Evolutionary conservation across 2,113 vertebrate species (phyloP).

Genomic region (Eidolon helvum): DNA sequence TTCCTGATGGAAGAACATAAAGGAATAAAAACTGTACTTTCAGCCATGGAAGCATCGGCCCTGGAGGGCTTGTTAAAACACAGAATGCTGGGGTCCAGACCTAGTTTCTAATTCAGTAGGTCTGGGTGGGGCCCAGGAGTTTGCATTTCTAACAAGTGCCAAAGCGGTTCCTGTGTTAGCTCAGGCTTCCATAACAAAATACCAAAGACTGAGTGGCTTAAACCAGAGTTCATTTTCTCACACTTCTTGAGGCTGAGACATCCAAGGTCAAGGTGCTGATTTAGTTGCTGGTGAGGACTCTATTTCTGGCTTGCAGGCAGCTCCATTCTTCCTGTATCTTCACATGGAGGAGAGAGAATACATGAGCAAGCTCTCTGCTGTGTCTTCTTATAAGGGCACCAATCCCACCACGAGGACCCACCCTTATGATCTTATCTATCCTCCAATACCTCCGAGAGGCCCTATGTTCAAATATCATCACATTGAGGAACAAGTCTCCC

Average conservation of each 20-base stretch:
- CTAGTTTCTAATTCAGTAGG: neutral
- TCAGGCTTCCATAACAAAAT: neutral
- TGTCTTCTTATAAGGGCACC: neutral
- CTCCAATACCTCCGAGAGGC: neutral
- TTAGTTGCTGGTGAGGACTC: neutral
- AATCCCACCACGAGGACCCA: neutral
- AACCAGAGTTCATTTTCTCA: neutral
- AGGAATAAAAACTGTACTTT: neutral
- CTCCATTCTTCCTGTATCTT: neutral
- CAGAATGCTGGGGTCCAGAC: neutral
- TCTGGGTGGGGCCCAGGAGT: neutral
- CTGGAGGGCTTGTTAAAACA: neutral
- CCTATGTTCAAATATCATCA: neutral
- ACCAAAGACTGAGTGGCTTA: neutral
- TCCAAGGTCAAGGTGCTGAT: neutral
- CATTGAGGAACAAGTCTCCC: neutral
- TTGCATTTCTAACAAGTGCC: neutral
- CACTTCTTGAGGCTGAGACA: neutral
- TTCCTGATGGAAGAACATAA: neutral
- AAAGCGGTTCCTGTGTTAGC: neutral
- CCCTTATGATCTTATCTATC: neutral
- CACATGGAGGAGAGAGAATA: neutral
- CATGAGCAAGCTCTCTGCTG: neutral
- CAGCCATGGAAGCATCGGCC: neutral
- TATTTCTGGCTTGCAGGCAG: neutral